These are phyloP conservation scores for Amblyornis subalaris DNA, from an alignment of 2,113 vertebrate species.

Conservation along the genomic window DNA sequence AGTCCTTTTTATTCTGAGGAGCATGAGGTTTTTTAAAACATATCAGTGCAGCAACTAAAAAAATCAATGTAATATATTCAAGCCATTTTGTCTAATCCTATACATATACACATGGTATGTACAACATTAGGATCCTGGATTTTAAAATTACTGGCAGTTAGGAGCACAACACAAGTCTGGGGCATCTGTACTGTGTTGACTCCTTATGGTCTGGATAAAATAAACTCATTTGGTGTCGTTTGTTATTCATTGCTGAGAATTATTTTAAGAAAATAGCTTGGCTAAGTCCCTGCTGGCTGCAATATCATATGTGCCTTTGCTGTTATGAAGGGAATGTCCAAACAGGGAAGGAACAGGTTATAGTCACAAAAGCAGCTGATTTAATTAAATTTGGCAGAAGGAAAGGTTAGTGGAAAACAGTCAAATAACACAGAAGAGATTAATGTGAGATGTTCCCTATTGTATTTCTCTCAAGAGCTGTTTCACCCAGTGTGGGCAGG, in stretches of 20 bases:
- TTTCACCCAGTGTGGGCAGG: not conserved
- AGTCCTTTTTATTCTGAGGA: not conserved
- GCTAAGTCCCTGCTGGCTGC: not conserved
- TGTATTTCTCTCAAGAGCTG: constrained; percentile 31
- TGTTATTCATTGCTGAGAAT: not conserved
- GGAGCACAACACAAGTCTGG: not conserved
- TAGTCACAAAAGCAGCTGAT: constrained; percentile 1
- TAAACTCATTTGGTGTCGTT: not conserved
- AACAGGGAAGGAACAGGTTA: not conserved
- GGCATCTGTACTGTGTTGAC: not conserved
- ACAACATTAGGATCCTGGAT: not conserved
- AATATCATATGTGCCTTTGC: not conserved
- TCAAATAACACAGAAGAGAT: constrained; percentile 45
- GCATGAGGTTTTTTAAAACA: not conserved
- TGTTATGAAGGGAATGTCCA: not conserved
- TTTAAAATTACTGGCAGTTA: not conserved
- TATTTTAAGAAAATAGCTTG: not conserved
- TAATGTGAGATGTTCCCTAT: constrained; percentile 17
- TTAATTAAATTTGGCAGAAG: constrained; percentile 58
- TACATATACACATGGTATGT: not conserved
- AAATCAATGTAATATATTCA: not conserved
- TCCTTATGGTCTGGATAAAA: not conserved
- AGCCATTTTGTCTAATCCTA: not conserved
- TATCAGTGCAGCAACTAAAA: not conserved
- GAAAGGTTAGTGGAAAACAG: constrained; percentile 56